Evolutionary conservation across 2,888 invertebrate species (phyloP).

Genomic region (Magallana nippona): DNA sequence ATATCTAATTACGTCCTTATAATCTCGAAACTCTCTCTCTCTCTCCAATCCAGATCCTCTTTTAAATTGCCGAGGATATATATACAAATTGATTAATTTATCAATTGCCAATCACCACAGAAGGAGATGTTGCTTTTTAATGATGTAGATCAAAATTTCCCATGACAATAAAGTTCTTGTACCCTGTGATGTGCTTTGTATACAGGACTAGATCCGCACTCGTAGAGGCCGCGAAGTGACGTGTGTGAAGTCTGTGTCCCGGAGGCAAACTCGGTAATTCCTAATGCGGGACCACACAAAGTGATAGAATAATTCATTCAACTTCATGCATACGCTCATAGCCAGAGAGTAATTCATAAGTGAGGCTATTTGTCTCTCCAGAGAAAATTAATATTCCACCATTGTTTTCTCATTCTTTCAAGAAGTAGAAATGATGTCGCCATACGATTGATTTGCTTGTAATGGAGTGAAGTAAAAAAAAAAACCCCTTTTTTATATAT

Average conservation of each 20-base stretch:
- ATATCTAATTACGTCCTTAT: no score
- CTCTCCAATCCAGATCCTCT: background rate
- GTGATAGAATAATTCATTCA: constrained; percentile 26
- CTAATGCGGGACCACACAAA: constrained; percentile 27
- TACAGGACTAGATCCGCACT: background rate
- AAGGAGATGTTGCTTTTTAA: constrained; percentile 6
- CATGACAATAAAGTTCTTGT: constrained; percentile 5
- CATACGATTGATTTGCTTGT: background rate
- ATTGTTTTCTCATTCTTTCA: background rate
- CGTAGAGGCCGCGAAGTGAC: constrained; percentile 22
- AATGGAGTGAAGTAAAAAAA: background rate
- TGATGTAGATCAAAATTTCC: constrained; percentile 16
- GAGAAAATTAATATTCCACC: constrained; percentile 30
- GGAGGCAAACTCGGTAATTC: background rate
- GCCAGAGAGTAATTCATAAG: constrained; percentile 32
- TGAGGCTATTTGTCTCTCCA: constrained; percentile 19
- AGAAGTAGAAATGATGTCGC: background rate
- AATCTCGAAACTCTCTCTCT: background rate
- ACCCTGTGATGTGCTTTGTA: constrained; percentile 14
- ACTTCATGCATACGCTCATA: constrained; percentile 25
- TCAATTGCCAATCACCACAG: background rate
- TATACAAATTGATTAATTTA: constrained; percentile 3
- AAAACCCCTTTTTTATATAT: background rate
- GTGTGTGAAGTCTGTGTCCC: constrained; percentile 15
- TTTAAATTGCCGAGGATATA: background rate